Evolutionary conservation across 2,797 vertebrate genomes (phyloP).

Genomic region (Mormyrops attenuatus): DNA sequence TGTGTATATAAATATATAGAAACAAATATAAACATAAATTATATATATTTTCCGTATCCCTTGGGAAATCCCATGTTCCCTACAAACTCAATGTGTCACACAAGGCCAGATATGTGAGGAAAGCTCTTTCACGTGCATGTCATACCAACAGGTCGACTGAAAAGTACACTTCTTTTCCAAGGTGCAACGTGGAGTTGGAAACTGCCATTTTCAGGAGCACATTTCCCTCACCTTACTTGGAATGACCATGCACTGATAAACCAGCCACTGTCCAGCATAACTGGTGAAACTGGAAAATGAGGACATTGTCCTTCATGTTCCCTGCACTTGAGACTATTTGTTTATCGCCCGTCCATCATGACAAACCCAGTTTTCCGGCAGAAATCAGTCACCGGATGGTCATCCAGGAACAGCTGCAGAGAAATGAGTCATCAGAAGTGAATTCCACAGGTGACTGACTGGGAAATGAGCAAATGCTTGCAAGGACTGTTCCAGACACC

Average conservation of each 20-base stretch:
- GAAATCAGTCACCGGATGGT: not conserved
- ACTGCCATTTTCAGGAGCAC: not conserved
- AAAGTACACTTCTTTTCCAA: not conserved
- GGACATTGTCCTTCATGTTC: not conserved
- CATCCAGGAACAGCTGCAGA: not conserved
- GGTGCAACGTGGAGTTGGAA: not conserved
- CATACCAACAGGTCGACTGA: not conserved
- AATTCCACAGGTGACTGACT: not conserved
- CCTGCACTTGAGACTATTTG: not conserved
- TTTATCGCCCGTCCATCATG: not conserved
- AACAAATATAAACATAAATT: not conserved
- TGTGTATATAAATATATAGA: not conserved
- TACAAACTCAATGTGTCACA: not conserved
- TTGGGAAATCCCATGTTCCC: not conserved
- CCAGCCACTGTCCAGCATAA: not conserved
- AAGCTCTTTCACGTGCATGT: not conserved
- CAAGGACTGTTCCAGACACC: constrained; percentile 39
- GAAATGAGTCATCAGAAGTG: not conserved
- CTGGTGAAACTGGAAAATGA: not conserved
- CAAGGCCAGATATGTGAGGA: not conserved
- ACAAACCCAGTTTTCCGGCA: not conserved
- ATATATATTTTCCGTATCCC: not conserved
- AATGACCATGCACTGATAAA: not conserved
- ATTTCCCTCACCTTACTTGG: not conserved
- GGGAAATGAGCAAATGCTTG: constrained; percentile 22